Conservation (phyloP, 2,888 invertebrate species). For the Oconnorella tubifera region DNA sequence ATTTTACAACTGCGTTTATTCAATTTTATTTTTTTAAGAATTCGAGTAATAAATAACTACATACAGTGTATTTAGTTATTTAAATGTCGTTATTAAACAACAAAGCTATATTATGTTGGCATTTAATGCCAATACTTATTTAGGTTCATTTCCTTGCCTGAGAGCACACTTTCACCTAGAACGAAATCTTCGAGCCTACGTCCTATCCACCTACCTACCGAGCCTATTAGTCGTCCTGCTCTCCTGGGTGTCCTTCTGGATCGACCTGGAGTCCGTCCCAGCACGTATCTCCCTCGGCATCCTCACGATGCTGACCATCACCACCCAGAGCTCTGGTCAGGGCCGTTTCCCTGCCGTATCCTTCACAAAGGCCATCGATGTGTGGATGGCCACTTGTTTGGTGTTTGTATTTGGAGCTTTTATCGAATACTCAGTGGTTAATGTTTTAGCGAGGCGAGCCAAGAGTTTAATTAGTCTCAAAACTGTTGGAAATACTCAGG, state of each 20-base stretch:
- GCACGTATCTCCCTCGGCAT: conserved; percentile 39
- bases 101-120: no score
- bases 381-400: conserved; percentile 36
- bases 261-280: conserved; percentile 30
- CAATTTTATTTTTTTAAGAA: no score
- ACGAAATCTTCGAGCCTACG: conserved; percentile 24
- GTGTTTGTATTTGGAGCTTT: conserved; percentile 37
- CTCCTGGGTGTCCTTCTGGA: conserved; percentile 31
- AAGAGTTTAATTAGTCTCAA: conserved; percentile 11
- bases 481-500: not conserved
- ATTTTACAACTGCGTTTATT: no score
- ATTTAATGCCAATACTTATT: no score
- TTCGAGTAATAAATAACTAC: no score
- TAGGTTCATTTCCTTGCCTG: conserved; percentile 23
- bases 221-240: conserved; percentile 27
- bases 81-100: no score
- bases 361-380: conserved; percentile 34
- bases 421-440: conserved; percentile 36
- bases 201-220: conserved; percentile 25
- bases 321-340: conserved; percentile 25
- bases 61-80: no score
- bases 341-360: conserved; percentile 25
- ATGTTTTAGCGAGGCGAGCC: conserved; percentile 27
- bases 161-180: conserved; percentile 24
- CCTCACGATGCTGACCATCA: conserved; percentile 35